These are phyloP conservation scores for Dolomedes plantarius DNA, from an alignment of 2,888 invertebrate genomes.

Conservation along the genomic window DNA sequence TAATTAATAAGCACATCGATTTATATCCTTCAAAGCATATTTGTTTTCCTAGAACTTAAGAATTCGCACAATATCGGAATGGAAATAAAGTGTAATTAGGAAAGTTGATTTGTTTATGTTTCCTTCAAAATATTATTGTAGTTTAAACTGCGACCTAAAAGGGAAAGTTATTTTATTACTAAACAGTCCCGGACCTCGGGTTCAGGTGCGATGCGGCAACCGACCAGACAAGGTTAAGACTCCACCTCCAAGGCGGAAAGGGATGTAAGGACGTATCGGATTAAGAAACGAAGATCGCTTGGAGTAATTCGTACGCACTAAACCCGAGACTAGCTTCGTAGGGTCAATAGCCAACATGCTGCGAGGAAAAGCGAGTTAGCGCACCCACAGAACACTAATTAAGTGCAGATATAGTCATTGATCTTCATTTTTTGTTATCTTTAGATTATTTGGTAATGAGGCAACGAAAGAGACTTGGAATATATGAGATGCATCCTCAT, in stretches of 20 bases:
- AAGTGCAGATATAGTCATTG: conserved; percentile 26
- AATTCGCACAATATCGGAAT: no score
- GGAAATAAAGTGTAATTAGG: no score
- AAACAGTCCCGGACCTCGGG: background rate
- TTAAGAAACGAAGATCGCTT: conserved; percentile 37
- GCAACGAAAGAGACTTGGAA: no score
- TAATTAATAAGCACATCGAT: no score
- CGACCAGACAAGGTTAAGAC: conserved; percentile 27
- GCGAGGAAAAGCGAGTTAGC: background rate
- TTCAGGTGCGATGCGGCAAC: background rate
- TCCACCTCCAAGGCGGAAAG: conserved; percentile 39
- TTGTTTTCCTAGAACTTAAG: no score
- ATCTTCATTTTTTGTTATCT: background rate
- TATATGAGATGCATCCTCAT: no score
- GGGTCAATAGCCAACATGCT: conserved; percentile 42
- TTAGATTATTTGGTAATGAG: no score
- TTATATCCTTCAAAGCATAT: no score
- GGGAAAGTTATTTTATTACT: no score
- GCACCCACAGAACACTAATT: conserved; percentile 22
- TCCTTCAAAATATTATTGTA: no score
- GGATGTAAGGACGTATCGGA: conserved; percentile 26
- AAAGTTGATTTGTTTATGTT: no score
- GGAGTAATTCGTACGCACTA: background rate
- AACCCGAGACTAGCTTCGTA: background rate
- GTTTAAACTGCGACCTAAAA: no score